Base-by-base conservation (phyloP, 2,888 invertebrate genomes). In the Amphipyra berbera region DNA sequence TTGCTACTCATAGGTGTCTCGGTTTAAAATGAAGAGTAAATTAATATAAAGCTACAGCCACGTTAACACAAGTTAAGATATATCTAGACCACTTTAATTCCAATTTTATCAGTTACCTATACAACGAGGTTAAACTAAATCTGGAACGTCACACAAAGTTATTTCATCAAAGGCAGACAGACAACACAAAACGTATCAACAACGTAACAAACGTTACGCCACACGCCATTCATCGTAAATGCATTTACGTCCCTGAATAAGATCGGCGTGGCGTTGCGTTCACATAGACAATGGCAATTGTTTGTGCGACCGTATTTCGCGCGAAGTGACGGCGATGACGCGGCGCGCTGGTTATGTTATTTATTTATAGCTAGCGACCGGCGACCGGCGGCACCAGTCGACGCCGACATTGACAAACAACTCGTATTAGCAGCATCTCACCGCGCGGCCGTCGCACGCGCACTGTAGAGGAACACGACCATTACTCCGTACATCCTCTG, bases 331-430 rank as follows among this genome's bases (percentile, higher is more conserved):
- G 75, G 63, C 68, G 79, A 81, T 79, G 83, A 83, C 82, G 82
- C 82, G 83, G 61, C 79, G 79, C 82, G 72, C 79, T 73, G 81
- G 82, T 85, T 79, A 82, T 82, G 85, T 87, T 85, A 84, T 86
- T 89, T 92, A 93, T 90, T 91, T 88, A 90, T 91, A 92, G 89
- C 83, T 69, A 82, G 82, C 83, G 82, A 82, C 84, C 79, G 84
- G 80, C 73, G 47, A 54, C 21, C 63, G 70, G 83, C 85, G 84
- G 79, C 84, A 89, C 82, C 85, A 86, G 83, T 79, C 69, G 15
- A 58, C 44, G 47, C 38, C 83, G 87, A 89, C 90, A 89, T 90
- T 91, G 90, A 92, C 90, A 91, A 92, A 93, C 92, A 93, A 90
- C 87, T 83, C 82, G 84, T 86, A 88, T 87, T 84, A 88, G 82